Percentiles rank a stretch among this genome's conserved stretches.
Evolutionary conservation across 2,888 invertebrate genomes (phyloP).

Genomic region (Epirrita christyi): DNA sequence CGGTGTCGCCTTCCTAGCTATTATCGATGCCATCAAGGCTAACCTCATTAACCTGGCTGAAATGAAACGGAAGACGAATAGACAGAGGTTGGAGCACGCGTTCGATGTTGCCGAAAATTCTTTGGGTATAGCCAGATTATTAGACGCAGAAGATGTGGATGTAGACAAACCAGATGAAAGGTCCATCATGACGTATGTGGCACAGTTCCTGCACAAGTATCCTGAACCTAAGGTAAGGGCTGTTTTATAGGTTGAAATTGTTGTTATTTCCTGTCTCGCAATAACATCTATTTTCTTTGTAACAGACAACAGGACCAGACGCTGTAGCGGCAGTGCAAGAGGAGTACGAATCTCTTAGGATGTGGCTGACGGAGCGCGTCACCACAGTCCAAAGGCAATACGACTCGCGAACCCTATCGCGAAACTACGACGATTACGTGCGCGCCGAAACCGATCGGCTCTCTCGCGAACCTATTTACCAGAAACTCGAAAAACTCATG

Average conservation of each 20-base stretch:
- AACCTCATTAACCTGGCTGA: conserved; percentile 95
- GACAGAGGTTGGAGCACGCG: conserved; percentile 94
- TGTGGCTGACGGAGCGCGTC: conserved; percentile 93
- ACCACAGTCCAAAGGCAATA: conserved; percentile 91
- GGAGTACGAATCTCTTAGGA: conserved; percentile 91
- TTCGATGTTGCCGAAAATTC: conserved; percentile 96
- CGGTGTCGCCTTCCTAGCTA: conserved; percentile 97
- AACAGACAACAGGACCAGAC: conserved; percentile 87
- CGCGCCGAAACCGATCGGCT: conserved; percentile 91
- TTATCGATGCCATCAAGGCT: conserved; percentile 97
- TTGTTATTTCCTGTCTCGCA: neutral
- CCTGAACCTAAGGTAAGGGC: conserved; percentile 90
- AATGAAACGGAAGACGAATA: conserved; percentile 90
- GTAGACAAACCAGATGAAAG: conserved; percentile 98
- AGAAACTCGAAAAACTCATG: conserved; percentile 91
- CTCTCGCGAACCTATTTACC: conserved; percentile 88
- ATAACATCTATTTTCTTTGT: neutral
- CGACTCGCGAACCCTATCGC: conserved; percentile 89
- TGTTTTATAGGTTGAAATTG: neutral
- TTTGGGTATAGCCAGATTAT: conserved; percentile 94
- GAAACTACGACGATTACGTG: conserved; percentile 92
- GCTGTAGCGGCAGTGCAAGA: conserved; percentile 91
- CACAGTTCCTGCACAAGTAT: conserved; percentile 98
- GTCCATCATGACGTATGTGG: conserved; percentile 99
- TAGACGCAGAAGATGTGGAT: conserved; percentile 98